A percentile compares a stretch with the other conserved stretches of the same genome.
Conservation (phyloP, 1,140 invertebrate genomes). For the Hydropsyche tenuis region DNA sequence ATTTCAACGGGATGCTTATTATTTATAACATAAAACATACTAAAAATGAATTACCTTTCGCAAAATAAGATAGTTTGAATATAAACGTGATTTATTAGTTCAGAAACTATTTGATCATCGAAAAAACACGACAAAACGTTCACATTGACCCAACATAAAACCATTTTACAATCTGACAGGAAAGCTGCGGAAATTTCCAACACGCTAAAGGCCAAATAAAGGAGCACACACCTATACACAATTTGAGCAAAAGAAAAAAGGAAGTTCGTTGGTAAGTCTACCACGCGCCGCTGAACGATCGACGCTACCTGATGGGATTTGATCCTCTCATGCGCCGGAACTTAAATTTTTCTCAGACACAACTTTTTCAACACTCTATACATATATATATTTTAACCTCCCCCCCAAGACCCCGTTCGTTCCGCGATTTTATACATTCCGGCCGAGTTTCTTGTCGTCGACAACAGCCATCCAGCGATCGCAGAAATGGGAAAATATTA, state of each 20-base stretch:
- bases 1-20: too few species aligned
- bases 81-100: too few species aligned
- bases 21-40: too few species aligned
- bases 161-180: too few species aligned
- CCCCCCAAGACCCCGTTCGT: neutral
- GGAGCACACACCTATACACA: neutral
- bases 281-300: constrained; percentile 39
- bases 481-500: constrained; percentile 19
- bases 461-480: constrained; percentile 8
- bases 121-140: neutral
- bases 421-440: neutral
- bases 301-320: constrained; percentile 41
- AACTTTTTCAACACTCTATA: neutral
- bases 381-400: neutral
- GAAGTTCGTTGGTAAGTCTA: constrained; percentile 26
- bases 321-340: constrained; percentile 26
- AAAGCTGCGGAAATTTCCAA: neutral
- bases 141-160: neutral
- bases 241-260: too few species aligned
- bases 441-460: neutral
- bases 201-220: neutral
- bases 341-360: constrained; percentile 18
- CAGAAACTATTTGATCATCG: too few species aligned
- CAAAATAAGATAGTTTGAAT: too few species aligned
- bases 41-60: too few species aligned